Evolutionary conservation across 2,797 vertebrate species (phyloP), one percentile per base, ranked within the genome.

Genomic region (Melanotaenia parkinsoni): DNA sequence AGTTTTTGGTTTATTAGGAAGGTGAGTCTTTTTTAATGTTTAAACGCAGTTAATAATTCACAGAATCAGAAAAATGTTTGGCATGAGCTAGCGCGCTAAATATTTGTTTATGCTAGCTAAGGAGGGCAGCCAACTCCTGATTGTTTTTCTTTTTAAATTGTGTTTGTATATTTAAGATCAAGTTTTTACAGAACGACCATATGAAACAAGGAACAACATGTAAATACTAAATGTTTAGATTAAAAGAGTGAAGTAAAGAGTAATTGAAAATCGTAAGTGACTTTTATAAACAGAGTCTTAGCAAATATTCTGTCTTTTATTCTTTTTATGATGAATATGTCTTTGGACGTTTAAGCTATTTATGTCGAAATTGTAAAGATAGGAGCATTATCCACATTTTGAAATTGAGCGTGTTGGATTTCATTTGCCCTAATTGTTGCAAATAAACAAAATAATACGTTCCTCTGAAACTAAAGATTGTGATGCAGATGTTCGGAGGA

Each of bases 1-100:
- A 91, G 76, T 37, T 91, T 88, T 62, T 95, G 94, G 94, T 95
- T 95, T 69, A 82, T 94, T 60, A 91, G 91, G 28, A 95, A 95
- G 94, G 95, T 95, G 82, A 93, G 94, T 86, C 1, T 30, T 24
- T 50, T 40, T 58, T 67, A 50, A 14, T 2, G 40, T 65, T 13
- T 54, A 0, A 59, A 58, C 6, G 5, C 0, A 7, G 0, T n/a
- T 26, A 2, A 11, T 50, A 2, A 13, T 71, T 58, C 20, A 43
- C 5, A 12, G 57, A 60, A 51, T 18, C 24, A 53, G 8, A 28
- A 5, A 26, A 14, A 32, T 22, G 7, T 67, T 3, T 40, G 10
- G 37, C 5, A 3, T 37, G 30, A 53, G 70, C 43, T 70, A 73
- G 51, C 40, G 1, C 51, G 85, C 81, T 86, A 88, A 81, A 43